Conservation (phyloP, 2,888 invertebrate species). For the Scotopteryx bipunctaria region DNA sequence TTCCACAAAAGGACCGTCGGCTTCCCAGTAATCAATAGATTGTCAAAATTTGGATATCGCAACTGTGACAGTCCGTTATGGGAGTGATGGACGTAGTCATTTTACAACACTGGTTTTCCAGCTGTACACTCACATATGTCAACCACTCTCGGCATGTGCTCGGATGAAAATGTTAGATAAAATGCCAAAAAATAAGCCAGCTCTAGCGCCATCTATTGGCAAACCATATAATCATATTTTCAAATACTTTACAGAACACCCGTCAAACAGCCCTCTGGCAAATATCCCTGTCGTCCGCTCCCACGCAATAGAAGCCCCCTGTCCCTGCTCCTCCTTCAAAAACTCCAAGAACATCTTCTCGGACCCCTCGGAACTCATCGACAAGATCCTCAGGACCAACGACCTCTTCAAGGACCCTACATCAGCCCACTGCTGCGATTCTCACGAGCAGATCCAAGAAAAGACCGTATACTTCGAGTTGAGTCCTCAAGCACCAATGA, state of each 20-base stretch:
- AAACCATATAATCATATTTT: neutral
- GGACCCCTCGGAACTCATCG: slow-evolving; percentile 57
- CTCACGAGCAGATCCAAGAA: slow-evolving; percentile 64
- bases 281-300: slow-evolving; percentile 16
- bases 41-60: too few relatives aligned
- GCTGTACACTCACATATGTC: too few relatives aligned
- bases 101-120: too few relatives aligned
- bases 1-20: too few relatives aligned
- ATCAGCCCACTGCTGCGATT: slow-evolving; percentile 64
- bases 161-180: too few relatives aligned
- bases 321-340: slow-evolving; percentile 56
- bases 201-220: too few relatives aligned
- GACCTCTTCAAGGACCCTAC: slow-evolving; percentile 62
- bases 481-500: slow-evolving; percentile 38
- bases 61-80: too few relatives aligned
- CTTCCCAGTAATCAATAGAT: too few relatives aligned
- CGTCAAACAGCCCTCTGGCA: neutral
- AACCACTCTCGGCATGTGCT: too few relatives aligned
- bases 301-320: slow-evolving; percentile 50
- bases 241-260: slow-evolving; percentile 20
- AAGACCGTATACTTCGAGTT: slow-evolving; percentile 61
- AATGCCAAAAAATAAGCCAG: too few relatives aligned
- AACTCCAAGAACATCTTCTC: slow-evolving; percentile 46
- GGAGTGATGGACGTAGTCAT: too few relatives aligned
- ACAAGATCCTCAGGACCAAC: slow-evolving; percentile 59